Percentiles rank a stretch among this genome's conserved stretches.
phyloP scores from a whole-genome alignment of 2,797 vertebrate genomes.

The Kryptopterus vitreolus region DNA sequence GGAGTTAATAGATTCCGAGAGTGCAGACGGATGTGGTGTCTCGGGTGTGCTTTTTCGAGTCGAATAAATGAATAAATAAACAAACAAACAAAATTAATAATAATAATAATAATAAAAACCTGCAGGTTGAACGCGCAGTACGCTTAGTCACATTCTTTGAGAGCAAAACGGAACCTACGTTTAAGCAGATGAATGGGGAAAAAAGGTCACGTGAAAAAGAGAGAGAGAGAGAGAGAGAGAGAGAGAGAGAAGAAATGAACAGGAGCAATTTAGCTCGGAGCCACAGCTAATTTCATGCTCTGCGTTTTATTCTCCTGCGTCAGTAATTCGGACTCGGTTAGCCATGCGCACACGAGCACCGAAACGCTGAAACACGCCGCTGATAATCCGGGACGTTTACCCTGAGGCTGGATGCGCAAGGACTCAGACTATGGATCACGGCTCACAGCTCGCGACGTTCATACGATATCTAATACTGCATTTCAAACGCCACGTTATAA shows the following conservation, averaged over 20 bases:
- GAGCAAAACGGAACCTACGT: slow-evolving; percentile 16
- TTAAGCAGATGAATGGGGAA: slow-evolving; percentile 28
- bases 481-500: neutral
- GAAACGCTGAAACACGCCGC: slow-evolving; percentile 9
- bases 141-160: slow-evolving; percentile 3
- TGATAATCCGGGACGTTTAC: slow-evolving; percentile 39
- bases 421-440: slow-evolving; percentile 9
- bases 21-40: slow-evolving; percentile 36
- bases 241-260: slow-evolving; percentile 32
- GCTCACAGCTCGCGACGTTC: neutral
- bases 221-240: neutral
- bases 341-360: slow-evolving; percentile 43
- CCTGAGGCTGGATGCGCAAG: slow-evolving; percentile 11
- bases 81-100: neutral
- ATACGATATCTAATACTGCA: neutral
- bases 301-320: slow-evolving; percentile 69
- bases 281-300: slow-evolving; percentile 73
- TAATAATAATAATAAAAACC: neutral
- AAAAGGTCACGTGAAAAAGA: slow-evolving; percentile 49
- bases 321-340: slow-evolving; percentile 59
- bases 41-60: slow-evolving; percentile 22
- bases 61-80: slow-evolving; percentile 16
- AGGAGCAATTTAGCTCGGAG: slow-evolving; percentile 61
- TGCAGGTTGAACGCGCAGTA: slow-evolving; percentile 7
- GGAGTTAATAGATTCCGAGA: slow-evolving; percentile 52